Conservation (phyloP, 2,113 vertebrate species). For the Xiphophorus maculatus region DNA sequence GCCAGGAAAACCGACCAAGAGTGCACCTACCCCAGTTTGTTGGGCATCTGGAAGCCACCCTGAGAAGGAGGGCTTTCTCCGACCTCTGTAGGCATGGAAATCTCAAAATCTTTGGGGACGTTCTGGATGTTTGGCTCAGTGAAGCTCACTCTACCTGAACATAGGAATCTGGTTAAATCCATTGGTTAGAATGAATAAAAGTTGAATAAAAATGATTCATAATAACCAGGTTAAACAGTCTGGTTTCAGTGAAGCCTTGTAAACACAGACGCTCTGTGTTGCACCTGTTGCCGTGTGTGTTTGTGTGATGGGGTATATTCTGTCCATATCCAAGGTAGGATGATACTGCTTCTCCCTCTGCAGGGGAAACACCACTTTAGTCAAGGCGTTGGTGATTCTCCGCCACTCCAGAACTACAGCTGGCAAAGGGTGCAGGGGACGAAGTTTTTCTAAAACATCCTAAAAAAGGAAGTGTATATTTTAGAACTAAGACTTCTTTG, state of each 20-base stretch:
- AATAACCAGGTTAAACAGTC: neutral
- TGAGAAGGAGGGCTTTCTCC: conserved; percentile 87
- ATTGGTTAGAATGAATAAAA: too few relatives aligned
- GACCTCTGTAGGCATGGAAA: conserved; percentile 86
- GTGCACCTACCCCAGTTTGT: conserved; percentile 64
- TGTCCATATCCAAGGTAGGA: conserved; percentile 87
- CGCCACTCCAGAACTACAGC: conserved; percentile 95
- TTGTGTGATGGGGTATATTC: conserved; percentile 90
- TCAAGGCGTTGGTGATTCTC: conserved; percentile 93
- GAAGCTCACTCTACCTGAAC: conserved; percentile 91
- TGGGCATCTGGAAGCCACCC: conserved; percentile 25
- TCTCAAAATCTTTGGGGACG: conserved; percentile 97
- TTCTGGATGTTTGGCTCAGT: conserved; percentile 97
- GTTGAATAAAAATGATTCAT: neutral
- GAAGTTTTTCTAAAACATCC: conserved; percentile 93
- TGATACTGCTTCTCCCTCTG: conserved; percentile 88
- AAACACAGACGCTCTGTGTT: neutral
- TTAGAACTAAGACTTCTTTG: neutral
- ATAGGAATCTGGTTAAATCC: conserved; percentile 4
- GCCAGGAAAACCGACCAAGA: neutral
- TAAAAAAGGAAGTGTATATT: neutral
- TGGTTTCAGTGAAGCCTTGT: neutral
- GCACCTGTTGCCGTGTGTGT: conserved; percentile 95
- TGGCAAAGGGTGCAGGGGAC: conserved; percentile 87
- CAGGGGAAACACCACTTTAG: conserved; percentile 94